These are phyloP conservation scores for Ormyrus pomaceus DNA, from an alignment of 2,888 invertebrate genomes.

Conservation along the genomic window DNA sequence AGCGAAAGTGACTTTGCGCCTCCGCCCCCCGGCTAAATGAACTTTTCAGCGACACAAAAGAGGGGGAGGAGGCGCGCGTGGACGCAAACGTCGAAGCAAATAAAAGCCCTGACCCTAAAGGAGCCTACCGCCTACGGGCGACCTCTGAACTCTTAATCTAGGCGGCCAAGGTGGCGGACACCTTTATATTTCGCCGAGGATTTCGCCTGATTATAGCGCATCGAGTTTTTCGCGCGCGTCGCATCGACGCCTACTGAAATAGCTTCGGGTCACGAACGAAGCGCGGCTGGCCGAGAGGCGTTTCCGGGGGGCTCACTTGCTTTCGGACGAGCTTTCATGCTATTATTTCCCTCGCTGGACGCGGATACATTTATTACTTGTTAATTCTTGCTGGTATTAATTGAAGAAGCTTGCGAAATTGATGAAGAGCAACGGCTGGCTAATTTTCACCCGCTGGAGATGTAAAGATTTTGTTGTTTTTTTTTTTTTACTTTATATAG, in stretches of 20 bases:
- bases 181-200: conserved; percentile 4
- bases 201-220: conserved; percentile 3
- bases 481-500: too few relatives aligned
- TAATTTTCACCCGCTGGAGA: too few relatives aligned
- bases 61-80: background rate
- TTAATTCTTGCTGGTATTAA: too few relatives aligned
- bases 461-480: too few relatives aligned
- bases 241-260: background rate
- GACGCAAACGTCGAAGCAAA: conserved; percentile 29
- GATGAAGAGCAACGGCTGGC: too few relatives aligned
- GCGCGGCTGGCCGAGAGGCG: too few relatives aligned
- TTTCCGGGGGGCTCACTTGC: too few relatives aligned
- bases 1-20: conserved; percentile 5
- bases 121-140: background rate
- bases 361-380: too few relatives aligned
- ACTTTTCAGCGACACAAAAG: conserved; percentile 4
- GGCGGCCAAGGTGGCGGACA: background rate
- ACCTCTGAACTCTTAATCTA: conserved; percentile 40
- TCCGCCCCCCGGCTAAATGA: background rate
- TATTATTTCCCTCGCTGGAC: too few relatives aligned
- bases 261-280: conserved; percentile 13
- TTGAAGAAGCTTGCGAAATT: too few relatives aligned
- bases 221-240: background rate
- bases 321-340: too few relatives aligned
- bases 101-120: conserved; percentile 37